These are phyloP conservation scores for Spongia lamella DNA, from an alignment of 37 sponge, comb jelly and placozoan species.

Conservation along the genomic window DNA sequence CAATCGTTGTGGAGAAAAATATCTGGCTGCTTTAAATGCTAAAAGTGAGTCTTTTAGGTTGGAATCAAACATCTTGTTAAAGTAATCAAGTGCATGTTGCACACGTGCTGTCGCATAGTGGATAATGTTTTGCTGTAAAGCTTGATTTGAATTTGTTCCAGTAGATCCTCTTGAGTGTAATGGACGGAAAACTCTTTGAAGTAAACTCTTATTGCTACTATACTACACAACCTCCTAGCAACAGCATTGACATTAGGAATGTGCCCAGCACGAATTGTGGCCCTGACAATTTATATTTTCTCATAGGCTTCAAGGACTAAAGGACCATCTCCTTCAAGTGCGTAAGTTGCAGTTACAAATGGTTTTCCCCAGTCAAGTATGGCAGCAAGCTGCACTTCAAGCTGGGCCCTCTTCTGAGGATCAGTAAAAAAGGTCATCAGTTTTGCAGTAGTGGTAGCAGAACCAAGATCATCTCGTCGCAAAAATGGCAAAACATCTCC, in stretches of 20 bases:
- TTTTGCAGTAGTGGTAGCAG: slow-evolving; percentile 36
- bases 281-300: neutral
- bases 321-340: too few relatives aligned
- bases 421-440: too few relatives aligned
- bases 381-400: slow-evolving; percentile 40
- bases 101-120: too few relatives aligned
- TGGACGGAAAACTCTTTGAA: neutral
- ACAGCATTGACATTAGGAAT: slow-evolving; percentile 35
- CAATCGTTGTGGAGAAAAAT: too few relatives aligned
- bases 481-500: slow-evolving; percentile 47
- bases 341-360: slow-evolving; percentile 46
- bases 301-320: slow-evolving; percentile 35
- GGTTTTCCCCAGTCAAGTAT: slow-evolving; percentile 31
- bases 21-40: too few relatives aligned
- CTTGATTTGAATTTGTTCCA: too few relatives aligned
- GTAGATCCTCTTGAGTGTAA: slow-evolving; percentile 16
- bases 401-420: neutral
- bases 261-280: slow-evolving; percentile 5
- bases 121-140: too few relatives aligned
- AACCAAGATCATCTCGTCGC: slow-evolving; percentile 17
- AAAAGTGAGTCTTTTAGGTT: neutral
- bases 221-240: neutral
- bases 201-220: neutral
- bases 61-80: neutral
- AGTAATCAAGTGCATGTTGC: too few relatives aligned